Conservation (phyloP, 2,888 invertebrate species). For the Phlogophora meticulosa region DNA sequence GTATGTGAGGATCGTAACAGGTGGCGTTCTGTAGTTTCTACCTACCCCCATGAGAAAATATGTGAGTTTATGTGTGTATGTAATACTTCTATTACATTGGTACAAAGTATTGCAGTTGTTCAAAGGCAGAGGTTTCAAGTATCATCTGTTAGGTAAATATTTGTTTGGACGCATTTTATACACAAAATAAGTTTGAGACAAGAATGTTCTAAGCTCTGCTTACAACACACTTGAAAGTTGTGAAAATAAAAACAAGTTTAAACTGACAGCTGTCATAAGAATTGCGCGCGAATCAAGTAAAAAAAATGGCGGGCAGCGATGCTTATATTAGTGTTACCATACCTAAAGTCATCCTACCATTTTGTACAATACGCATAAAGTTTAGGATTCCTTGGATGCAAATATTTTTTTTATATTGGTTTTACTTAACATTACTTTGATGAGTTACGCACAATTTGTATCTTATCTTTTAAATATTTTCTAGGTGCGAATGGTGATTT, state of each 20-base stretch:
- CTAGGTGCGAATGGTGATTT: not conserved
- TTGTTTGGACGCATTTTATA: not conserved
- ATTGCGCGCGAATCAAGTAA: slow-evolving; percentile 38
- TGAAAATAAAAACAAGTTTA: not conserved
- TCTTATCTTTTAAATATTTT: not conserved
- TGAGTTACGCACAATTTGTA: slow-evolving; percentile 9
- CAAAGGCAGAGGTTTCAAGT: too few species aligned
- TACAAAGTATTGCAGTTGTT: too few species aligned
- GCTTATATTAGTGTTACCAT: slow-evolving; percentile 58
- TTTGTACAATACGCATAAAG: slow-evolving; percentile 52
- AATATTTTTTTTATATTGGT: slow-evolving; percentile 10
- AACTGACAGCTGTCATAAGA: slow-evolving; percentile 31
- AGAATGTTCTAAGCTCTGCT: not conserved
- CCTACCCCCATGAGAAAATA: too few species aligned
- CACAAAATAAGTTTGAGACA: not conserved
- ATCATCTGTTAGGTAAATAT: too few species aligned
- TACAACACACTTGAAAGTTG: not conserved
- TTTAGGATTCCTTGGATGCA: slow-evolving; percentile 39
- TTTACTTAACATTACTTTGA: not conserved
- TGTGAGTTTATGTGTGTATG: too few species aligned
- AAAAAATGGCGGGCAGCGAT: slow-evolving; percentile 42
- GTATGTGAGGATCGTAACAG: too few species aligned
- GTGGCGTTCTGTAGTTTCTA: too few species aligned
- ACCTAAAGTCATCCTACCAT: slow-evolving; percentile 47
- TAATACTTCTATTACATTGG: too few species aligned